A percentile compares a stretch with the other conserved stretches of the same genome.
Evolutionary conservation across 2,888 invertebrate genomes (phyloP).

Genomic region (Ennomos erosarius): DNA sequence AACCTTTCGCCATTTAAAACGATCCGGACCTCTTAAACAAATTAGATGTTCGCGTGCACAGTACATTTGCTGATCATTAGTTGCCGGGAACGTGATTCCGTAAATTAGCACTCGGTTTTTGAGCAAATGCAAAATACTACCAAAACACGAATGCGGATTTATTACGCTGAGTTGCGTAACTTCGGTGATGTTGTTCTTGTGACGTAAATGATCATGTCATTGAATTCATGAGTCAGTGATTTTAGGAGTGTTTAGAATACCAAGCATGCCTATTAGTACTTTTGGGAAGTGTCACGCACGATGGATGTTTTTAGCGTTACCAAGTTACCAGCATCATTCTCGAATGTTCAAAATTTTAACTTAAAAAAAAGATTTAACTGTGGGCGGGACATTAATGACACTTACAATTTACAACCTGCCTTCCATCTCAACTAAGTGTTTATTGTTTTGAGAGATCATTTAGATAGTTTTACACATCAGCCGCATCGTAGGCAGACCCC

Average conservation of each 20-base stretch:
- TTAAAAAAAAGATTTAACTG: no score
- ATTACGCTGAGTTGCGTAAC: slow-evolving; percentile 39
- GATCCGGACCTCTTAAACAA: slow-evolving; percentile 33
- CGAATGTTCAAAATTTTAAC: no score
- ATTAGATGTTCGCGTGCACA: slow-evolving; percentile 46
- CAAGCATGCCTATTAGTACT: slow-evolving; percentile 15
- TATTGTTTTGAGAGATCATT: no score
- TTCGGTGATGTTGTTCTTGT: slow-evolving; percentile 23
- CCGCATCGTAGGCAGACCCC: no score
- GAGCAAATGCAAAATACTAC: slow-evolving; percentile 39
- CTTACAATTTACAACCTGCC: no score
- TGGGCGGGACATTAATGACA: no score
- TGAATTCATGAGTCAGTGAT: slow-evolving; percentile 16
- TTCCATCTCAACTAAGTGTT: no score
- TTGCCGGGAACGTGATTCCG: slow-evolving; percentile 36
- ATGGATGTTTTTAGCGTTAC: slow-evolving; percentile 3
- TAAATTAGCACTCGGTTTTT: slow-evolving; percentile 47
- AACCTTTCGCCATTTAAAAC: slow-evolving; percentile 36
- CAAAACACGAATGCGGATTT: slow-evolving; percentile 40
- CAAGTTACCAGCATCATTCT: no score
- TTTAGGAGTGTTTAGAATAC: slow-evolving; percentile 24
- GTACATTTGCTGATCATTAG: slow-evolving; percentile 33
- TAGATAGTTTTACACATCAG: no score
- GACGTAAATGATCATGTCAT: slow-evolving; percentile 20
- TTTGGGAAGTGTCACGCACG: slow-evolving; percentile 1